phyloP scores from a whole-genome alignment of 2,888 invertebrate species.

The Trissolcus brochymenae region DNA sequence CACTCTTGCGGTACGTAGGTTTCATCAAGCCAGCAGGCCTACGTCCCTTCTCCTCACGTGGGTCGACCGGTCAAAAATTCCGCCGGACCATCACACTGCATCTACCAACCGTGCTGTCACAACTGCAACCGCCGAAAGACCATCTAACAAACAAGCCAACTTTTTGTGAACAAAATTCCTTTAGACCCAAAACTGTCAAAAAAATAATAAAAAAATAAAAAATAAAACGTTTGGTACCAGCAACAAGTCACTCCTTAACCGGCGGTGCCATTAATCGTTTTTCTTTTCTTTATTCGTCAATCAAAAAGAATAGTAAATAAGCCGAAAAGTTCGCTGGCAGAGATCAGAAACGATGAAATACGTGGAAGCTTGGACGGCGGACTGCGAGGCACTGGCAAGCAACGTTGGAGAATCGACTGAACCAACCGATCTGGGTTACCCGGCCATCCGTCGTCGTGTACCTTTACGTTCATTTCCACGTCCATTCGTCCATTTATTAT shows the following conservation, averaged over 20 bases:
- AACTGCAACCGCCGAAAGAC: background rate
- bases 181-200: background rate
- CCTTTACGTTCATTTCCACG: slow-evolving; percentile 66
- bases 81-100: background rate
- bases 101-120: background rate
- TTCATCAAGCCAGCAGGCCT: slow-evolving; percentile 57
- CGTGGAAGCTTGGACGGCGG: slow-evolving; percentile 70
- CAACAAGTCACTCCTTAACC: background rate
- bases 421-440: slow-evolving; percentile 76
- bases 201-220: background rate
- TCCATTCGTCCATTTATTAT: slow-evolving; percentile 63
- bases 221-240: background rate
- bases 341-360: slow-evolving; percentile 42
- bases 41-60: slow-evolving; percentile 26
- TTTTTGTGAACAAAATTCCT: background rate
- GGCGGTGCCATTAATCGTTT: too few species aligned
- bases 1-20: slow-evolving; percentile 59
- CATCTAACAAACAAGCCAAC: background rate
- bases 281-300: background rate
- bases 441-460: slow-evolving; percentile 74
- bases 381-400: slow-evolving; percentile 72
- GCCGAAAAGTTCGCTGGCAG: slow-evolving; percentile 11
- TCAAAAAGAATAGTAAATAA: background rate
- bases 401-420: slow-evolving; percentile 69
- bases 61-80: slow-evolving; percentile 16